Base-by-base conservation (phyloP, 2,113 vertebrate species). In the Tupaia tana region DNA sequence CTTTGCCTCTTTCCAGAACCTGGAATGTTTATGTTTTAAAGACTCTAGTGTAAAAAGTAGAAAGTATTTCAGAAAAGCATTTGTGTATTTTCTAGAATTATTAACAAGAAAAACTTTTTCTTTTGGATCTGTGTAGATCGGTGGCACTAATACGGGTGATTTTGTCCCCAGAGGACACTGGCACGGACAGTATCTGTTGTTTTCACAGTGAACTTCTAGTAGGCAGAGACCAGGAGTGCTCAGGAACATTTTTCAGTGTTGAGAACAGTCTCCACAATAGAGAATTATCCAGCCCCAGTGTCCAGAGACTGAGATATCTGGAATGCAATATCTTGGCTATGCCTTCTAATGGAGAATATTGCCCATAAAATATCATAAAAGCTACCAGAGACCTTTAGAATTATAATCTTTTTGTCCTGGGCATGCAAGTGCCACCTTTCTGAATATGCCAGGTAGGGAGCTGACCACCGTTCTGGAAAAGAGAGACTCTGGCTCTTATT, bases 21-120 rank as follows among this genome's bases (percentile, higher is more conserved):
- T 79, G 69, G 86, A 91, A 97, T 98, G 93, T 96, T 97, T 97
- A 88, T 86, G 25, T 82, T 97, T 94, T 94, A 96, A 95, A 95
- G 82, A 94, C 63, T 95, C 24, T 66, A 91, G 20, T 34, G 66
- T 94, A 78, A 93, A 97, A 93, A 96, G 75, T 27, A 82, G 19
- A 89, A 93, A 70, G 58, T 43, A 54, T 87, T 95, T 90, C 58
- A 90, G 64, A 92, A 92, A 91, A 90, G 27, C 24, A 80, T 14
- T 77, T 81, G 66, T 64, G 13, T 78, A 58, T 67, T 81, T 92
- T 86, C 31, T 69, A 85, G 61, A 73, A 59, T 75, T 85, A 92
- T 77, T 89, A 84, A 89, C 74, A 27, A 71, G 43, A 80, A 74
- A 77, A 54, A n/a, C 0, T 6, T n/a, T 82, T 61, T 59, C 71